Base-by-base conservation (phyloP, 2,113 vertebrate genomes). In the Cepphus grylle region DNA sequence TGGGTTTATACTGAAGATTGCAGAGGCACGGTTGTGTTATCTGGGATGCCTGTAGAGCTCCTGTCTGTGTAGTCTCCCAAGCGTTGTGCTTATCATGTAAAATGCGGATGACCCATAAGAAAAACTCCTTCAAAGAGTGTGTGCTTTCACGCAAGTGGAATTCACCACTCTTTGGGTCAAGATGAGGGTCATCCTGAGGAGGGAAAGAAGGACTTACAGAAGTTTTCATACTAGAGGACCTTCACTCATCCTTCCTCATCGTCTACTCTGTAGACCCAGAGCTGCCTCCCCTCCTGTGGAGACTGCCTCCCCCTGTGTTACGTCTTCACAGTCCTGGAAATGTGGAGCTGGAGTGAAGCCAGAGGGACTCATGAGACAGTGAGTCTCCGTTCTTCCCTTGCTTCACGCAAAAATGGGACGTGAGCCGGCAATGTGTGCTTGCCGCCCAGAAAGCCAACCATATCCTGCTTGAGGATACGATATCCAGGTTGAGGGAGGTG, bases 21-120 rank as follows among this genome's bases (percentile, higher is more conserved):
- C 23, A 38, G 70, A 2, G 4, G 18, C 18, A 49, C 0, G 1
- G 36, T 12, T 50, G 16, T 43, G 62, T 70, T 63, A 5, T 3
- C 3, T 8, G 15, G 25, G 40, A 6, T 70, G 27, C 29, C 62
- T 40, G 5, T 66, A 81, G 18, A 45, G 23, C 9, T 80, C 38
- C 72, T 23, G 0, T 34, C 55, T 63, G 32, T 9, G 9, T 47
- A 17, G 21, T 15, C 61, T n/a, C 66, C 72, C 77, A 53, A 30
- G 61, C 0, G 0, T 26, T 52, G 50, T 63, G 38, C 49, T 65
- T 30, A 3, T 8, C 16, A 0, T 10, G 21, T 36, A 22, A 55
- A 34, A 32, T 15, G 65, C 52, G 42, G 21, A 6, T 26, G 36
- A 58, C 3, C 36, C 13, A 3, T 8, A 16, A 53, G 27, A 61